Conservation (phyloP, 1,140 invertebrate species). For the Hormaphis cornu region DNA sequence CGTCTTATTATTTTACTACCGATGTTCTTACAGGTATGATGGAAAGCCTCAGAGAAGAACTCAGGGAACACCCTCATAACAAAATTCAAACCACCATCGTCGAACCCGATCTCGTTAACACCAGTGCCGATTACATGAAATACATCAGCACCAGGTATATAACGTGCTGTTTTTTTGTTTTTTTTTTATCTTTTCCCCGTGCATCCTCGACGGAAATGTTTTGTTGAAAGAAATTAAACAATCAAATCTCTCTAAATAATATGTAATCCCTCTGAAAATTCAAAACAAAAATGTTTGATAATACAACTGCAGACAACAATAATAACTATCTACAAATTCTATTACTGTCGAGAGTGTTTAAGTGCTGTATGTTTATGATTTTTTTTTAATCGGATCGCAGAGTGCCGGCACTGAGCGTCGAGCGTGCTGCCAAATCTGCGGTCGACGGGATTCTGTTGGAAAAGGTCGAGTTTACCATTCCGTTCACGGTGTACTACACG, state of each 20-base stretch:
- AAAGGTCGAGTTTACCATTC: slow-evolving; percentile 16
- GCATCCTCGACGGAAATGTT: too few species aligned
- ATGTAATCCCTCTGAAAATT: too few species aligned
- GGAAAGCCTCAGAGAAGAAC: slow-evolving; percentile 38
- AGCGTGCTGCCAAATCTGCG: not conserved
- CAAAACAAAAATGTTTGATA: too few species aligned
- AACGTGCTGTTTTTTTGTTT: not conserved
- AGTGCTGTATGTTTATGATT: not conserved
- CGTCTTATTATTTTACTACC: too few species aligned
- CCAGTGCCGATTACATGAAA: slow-evolving; percentile 36
- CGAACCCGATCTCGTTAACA: slow-evolving; percentile 37
- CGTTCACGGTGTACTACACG: not conserved
- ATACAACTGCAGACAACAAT: too few species aligned
- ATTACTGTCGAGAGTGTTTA: too few species aligned
- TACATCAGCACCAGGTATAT: slow-evolving; percentile 37
- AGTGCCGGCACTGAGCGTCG: not conserved
- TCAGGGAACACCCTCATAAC: slow-evolving; percentile 34
- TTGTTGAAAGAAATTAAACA: too few species aligned
- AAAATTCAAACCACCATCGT: slow-evolving; percentile 37
- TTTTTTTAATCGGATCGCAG: not conserved
- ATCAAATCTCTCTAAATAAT: too few species aligned
- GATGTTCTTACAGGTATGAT: slow-evolving; percentile 37
- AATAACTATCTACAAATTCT: too few species aligned
- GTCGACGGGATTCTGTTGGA: slow-evolving; percentile 3
- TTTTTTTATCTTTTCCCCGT: too few species aligned